These are phyloP conservation scores for Burhinus oedicnemus DNA, from an alignment of 2,113 vertebrate species.

Conservation along the genomic window DNA sequence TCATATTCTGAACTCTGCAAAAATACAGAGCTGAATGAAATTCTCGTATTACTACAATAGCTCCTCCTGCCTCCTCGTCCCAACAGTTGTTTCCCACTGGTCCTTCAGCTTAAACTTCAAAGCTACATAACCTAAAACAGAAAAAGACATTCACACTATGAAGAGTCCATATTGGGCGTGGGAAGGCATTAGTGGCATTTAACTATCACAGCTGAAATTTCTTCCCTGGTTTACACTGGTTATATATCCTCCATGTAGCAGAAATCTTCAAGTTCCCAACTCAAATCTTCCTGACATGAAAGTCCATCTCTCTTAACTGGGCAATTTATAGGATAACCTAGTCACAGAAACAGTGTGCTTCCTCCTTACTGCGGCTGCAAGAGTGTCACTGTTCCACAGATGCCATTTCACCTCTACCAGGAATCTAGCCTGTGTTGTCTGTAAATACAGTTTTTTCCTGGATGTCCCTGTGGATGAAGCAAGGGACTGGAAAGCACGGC, in stretches of 20 bases:
- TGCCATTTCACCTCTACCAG: not conserved
- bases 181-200: not conserved
- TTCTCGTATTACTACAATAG: rapidly evolving
- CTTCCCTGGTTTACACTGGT: not conserved
- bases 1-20: not conserved
- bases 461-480: rapidly evolving
- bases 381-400: not conserved
- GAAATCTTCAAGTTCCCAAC: not conserved
- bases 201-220: not conserved
- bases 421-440: not conserved
- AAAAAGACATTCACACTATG: not conserved
- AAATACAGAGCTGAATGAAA: not conserved
- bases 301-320: not conserved
- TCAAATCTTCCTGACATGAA: not conserved
- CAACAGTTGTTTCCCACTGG: not conserved
- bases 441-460: not conserved
- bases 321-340: not conserved
- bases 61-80: not conserved
- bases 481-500: not conserved
- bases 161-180: not conserved
- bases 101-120: not conserved
- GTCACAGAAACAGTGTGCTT: not conserved
- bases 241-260: rapidly evolving
- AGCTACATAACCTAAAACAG: not conserved
- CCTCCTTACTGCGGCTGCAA: not conserved